Base-by-base conservation (phyloP, 2,113 vertebrate species). In the Rafetus swinhoei region DNA sequence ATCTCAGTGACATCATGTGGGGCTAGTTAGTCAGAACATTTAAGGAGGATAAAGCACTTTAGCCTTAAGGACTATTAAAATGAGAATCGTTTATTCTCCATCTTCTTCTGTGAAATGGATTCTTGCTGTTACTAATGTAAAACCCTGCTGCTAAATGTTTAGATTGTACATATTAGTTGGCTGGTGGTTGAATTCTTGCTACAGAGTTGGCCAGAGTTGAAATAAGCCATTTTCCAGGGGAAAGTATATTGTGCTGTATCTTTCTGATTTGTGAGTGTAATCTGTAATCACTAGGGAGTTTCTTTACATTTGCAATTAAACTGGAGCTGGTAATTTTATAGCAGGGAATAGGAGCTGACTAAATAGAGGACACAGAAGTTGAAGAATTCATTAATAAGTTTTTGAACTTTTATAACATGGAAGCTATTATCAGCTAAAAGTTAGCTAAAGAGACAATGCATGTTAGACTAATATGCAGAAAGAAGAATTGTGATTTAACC, bases 91-190 rank as follows among this genome's bases (percentile, higher is more conserved):
- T 98, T 98, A 95, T 97, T 98, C 95, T 97, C 95, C 85, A 93
- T 95, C 96, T 98, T 98, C 97, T 98, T 97, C 95, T 2, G 4
- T 94, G 95, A 97, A 98, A 98, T 96, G 97, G 98, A 97, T 97
- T 97, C 98, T 97, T 98, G 98, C 98, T 98, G 98, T 97, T 98
- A 87, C 95, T 98, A 98, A 98, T 97, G 98, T 95, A 98, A 97
- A 96, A 97, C 84, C 98, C 97, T 98, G 98, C 98, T 98, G 98
- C 90, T 98, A 98, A 98, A 98, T 98, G 97, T 97, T 98, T 95
- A 92, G 93, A 97, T 97, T 98, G 95, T 96, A 97, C 95, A 88
- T 98, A 98, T 98, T 97, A 98, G 97, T 97, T 97, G 97, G 98
- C 98, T 98, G 98, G 97, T 98, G 97, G 97, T 96, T 98, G 96